Evolutionary conservation across 2,888 invertebrate genomes (phyloP), one percentile per base, ranked within the genome.

Genomic region (Eulithis testata): DNA sequence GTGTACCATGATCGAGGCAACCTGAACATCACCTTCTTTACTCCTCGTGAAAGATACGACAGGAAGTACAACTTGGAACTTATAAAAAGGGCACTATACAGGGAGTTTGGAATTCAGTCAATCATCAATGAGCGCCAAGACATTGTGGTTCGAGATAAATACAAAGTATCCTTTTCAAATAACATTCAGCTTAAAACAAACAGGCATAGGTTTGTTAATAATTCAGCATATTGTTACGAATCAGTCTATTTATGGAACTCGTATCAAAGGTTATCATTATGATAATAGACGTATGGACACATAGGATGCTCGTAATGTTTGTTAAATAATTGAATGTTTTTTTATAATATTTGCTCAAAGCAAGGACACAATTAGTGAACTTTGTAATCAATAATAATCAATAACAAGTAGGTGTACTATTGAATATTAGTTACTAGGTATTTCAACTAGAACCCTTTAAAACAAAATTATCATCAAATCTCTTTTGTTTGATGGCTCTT

Each of bases 1-100:
- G 99, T 99, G 31, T 99, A 98, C 87, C 99, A 99, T 86, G 99
- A 99, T 87, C 90, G 95, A 71, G 99, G 98, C 64, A 99, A 98
- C 91, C 92, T 99, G 0, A 99, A 99, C 90, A 94, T 98, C 71
- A 97, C 98, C 0, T 98, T 99, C 87, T 97, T 99, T 79, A 97
- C 98, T 11, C 95, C 96, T 3, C 94, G 96, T 71, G 95, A 96
- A 72, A 94, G 95, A 63, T 99, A 99, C 84, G 95, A 98, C 86
- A 94, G 99, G 63, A 96, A 95, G 78, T 95, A 96, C 78, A 99
- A 99, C 92, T 93, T 99, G 81, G 96, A 97, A 77, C 94, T 99
- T 58, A 95, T 99, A 62, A 96, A 96, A 58, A 94, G 96, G 73
- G 97, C 97, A 9, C 88, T 99, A 63, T 96, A 95, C 80, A 94